Evolutionary conservation across 2,797 vertebrate genomes (phyloP).

Genomic region (Microcaecilia unicolor): DNA sequence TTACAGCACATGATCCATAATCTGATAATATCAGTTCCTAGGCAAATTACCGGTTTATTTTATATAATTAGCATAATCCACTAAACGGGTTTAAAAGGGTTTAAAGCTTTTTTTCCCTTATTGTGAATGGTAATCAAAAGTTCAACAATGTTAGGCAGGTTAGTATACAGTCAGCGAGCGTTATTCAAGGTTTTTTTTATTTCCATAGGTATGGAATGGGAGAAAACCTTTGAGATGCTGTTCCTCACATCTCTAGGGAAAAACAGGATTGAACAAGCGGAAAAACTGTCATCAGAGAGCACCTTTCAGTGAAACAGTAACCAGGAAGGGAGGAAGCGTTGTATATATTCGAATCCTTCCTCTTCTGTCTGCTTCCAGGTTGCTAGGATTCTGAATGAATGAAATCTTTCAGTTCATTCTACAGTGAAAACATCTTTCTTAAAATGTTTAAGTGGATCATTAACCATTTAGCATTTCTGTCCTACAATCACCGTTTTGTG

Average conservation of each 20-base stretch:
- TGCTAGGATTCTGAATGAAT: slow-evolving; percentile 2
- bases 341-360: slow-evolving; percentile 12
- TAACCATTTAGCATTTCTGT: neutral
- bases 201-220: too few species aligned
- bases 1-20: too few species aligned
- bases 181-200: too few species aligned
- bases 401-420: slow-evolving; percentile 6
- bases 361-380: neutral
- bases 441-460: neutral
- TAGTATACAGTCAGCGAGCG: too few species aligned
- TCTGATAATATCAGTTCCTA: too few species aligned
- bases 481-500: slow-evolving; percentile 9
- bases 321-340: slow-evolving; percentile 16
- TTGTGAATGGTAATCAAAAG: too few species aligned
- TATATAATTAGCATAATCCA: too few species aligned
- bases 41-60: too few species aligned
- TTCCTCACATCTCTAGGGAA: neutral
- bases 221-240: too few species aligned
- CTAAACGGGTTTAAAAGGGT: too few species aligned
- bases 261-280: slow-evolving; percentile 2
- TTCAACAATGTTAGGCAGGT: too few species aligned
- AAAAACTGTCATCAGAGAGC: neutral
- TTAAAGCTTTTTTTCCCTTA: too few species aligned
- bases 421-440: slow-evolving; percentile 8
- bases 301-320: slow-evolving; percentile 16